Evolutionary conservation across 2,888 invertebrate genomes (phyloP).

Genomic region (Dasysyrphus albostriatus): DNA sequence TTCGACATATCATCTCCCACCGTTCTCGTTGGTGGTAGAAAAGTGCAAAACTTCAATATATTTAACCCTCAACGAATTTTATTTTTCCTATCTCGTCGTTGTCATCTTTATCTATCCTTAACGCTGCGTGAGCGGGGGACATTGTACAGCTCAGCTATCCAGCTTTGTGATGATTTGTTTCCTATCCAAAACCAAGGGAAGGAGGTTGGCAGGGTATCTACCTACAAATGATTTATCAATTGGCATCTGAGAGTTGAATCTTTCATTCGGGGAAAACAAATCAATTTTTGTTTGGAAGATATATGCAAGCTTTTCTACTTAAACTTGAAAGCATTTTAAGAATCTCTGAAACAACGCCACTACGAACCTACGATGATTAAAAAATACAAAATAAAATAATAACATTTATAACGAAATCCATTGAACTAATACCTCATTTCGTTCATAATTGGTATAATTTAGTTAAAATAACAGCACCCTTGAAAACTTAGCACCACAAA

Average conservation of each 20-base stretch:
- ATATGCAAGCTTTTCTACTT: too few species aligned
- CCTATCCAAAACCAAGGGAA: not conserved
- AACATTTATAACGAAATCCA: too few species aligned
- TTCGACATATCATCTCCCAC: slow-evolving; percentile 33
- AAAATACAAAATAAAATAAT: too few species aligned
- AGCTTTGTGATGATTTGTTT: slow-evolving; percentile 10
- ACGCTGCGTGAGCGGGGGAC: too few species aligned
- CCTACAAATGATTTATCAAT: not conserved
- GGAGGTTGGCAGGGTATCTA: not conserved
- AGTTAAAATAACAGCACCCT: too few species aligned
- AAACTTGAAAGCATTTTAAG: too few species aligned
- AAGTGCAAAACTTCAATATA: slow-evolving; percentile 62
- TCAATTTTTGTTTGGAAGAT: too few species aligned
- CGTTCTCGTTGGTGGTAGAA: slow-evolving; percentile 3
- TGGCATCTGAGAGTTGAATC: not conserved
- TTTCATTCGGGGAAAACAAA: not conserved
- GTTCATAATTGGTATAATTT: too few species aligned
- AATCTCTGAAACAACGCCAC: too few species aligned
- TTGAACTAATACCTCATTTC: too few species aligned
- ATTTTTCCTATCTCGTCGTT: not conserved
- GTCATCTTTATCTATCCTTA: not conserved
- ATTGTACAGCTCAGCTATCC: not conserved
- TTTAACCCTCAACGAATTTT: slow-evolving; percentile 61
- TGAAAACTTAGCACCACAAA: too few species aligned
- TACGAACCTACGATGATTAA: too few species aligned